Percentiles rank a stretch among this genome's conserved stretches.
These are phyloP conservation scores for Chloroceryle aenea DNA, from an alignment of 2,113 vertebrate genomes.

Conservation along the genomic window DNA sequence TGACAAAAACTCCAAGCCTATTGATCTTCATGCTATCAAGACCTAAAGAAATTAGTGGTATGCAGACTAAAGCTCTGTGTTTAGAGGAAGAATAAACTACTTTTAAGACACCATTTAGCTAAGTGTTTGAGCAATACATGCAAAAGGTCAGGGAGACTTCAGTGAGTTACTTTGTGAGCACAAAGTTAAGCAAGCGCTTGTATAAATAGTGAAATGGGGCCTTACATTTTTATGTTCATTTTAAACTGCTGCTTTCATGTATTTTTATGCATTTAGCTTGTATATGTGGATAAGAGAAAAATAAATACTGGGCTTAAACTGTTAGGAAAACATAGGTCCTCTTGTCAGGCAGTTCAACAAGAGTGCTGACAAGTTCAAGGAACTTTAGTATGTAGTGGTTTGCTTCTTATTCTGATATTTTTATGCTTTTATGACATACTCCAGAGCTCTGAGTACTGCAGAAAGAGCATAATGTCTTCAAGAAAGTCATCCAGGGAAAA, in stretches of 20 bases:
- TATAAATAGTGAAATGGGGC: neutral
- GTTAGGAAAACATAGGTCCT: neutral
- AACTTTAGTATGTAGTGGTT: neutral
- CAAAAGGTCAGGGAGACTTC: neutral
- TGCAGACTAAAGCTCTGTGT: slow-evolving; percentile 3
- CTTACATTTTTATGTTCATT: neutral
- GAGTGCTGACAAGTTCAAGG: neutral
- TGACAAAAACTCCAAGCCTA: neutral
- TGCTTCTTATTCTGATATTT: neutral
- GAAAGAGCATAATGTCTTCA: neutral
- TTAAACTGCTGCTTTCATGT: neutral
- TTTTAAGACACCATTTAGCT: neutral
- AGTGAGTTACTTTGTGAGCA: neutral
- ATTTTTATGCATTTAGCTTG: neutral
- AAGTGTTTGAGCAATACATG: neutral
- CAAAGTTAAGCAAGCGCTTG: neutral
- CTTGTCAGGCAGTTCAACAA: neutral
- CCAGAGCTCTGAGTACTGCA: slow-evolving; percentile 25
- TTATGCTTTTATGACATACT: neutral
- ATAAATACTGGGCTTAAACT: neutral
- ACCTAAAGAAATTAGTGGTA: neutral
- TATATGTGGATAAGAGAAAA: neutral
- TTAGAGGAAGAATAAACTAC: neutral
- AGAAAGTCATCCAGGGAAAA: neutral
- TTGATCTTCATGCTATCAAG: neutral